phyloP scores from a whole-genome alignment of 2,888 invertebrate genomes.

The Pycnomerus fuliginosus region DNA sequence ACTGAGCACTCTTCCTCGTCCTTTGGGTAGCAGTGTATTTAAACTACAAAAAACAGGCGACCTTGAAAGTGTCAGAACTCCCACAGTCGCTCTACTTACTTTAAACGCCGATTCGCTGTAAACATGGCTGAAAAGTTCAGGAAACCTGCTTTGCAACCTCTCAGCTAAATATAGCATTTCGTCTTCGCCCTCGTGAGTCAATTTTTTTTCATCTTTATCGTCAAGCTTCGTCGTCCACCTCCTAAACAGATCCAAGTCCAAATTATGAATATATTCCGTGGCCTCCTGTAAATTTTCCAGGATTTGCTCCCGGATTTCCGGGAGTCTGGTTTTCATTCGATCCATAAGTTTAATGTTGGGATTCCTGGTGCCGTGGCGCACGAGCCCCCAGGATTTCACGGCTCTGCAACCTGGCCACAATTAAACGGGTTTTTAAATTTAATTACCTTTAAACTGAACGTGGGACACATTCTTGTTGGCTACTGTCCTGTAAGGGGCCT shows the following conservation, averaged over 20 bases:
- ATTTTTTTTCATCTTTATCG: conserved; percentile 58
- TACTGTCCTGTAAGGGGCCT: conserved; percentile 72
- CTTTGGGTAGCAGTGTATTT: conserved; percentile 76
- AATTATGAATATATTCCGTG: conserved; percentile 27
- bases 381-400: conserved; percentile 70
- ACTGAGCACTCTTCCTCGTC: conserved; percentile 71
- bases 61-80: conserved; percentile 5
- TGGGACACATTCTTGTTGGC: conserved; percentile 64
- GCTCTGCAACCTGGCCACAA: conserved; percentile 39
- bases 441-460: conserved; percentile 60
- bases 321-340: conserved; percentile 57
- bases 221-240: conserved; percentile 62
- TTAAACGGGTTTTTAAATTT: conserved; percentile 1
- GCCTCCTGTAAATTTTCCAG: conserved; percentile 58
- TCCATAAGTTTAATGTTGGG: conserved; percentile 62
- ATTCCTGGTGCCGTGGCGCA: conserved; percentile 77
- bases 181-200: conserved; percentile 73
- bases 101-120: conserved; percentile 62
- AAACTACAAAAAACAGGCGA: conserved; percentile 60
- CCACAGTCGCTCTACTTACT: too few species aligned
- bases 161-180: conserved; percentile 73
- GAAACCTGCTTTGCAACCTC: conserved; percentile 72
- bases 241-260: conserved; percentile 38
- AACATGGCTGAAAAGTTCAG: conserved; percentile 60
- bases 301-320: conserved; percentile 57